Percentiles rank a stretch among this genome's conserved stretches.
These are phyloP conservation scores for Menura novaehollandiae DNA, from an alignment of 2,113 vertebrate species.

Conservation along the genomic window DNA sequence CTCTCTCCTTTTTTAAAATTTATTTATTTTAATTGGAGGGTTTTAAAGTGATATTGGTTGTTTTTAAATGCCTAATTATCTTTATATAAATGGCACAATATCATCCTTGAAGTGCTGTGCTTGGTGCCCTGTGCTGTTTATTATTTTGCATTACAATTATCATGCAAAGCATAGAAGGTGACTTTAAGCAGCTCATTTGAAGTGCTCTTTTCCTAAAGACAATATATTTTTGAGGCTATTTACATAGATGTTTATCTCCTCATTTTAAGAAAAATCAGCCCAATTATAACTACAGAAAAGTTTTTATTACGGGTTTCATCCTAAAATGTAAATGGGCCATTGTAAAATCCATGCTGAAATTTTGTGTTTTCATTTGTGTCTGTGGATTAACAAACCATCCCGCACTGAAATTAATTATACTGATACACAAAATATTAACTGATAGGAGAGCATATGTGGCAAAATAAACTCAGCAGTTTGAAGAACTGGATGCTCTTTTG, in stretches of 20 bases:
- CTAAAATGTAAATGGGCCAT: slow-evolving; percentile 64
- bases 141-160: slow-evolving; percentile 73
- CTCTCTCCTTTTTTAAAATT: background rate
- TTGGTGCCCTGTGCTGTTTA: slow-evolving; percentile 52
- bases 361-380: slow-evolving; percentile 58
- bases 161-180: slow-evolving; percentile 71
- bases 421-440: slow-evolving; percentile 42
- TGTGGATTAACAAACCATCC: slow-evolving; percentile 56
- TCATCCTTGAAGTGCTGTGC: slow-evolving; percentile 49
- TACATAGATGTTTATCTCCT: slow-evolving; percentile 69
- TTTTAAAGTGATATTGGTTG: slow-evolving; percentile 64
- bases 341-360: slow-evolving; percentile 60
- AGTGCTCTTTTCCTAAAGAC: slow-evolving; percentile 45
- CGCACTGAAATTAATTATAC: slow-evolving; percentile 57
- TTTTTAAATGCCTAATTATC: slow-evolving; percentile 73
- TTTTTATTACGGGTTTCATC: slow-evolving; percentile 69
- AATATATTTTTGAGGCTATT: slow-evolving; percentile 69
- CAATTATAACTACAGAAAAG: slow-evolving; percentile 71
- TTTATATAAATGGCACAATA: slow-evolving; percentile 60
- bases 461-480: slow-evolving; percentile 48
- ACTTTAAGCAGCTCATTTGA: slow-evolving; percentile 72
- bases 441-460: background rate
- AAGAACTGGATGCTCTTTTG: slow-evolving; percentile 18
- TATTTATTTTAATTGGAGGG: slow-evolving; percentile 57
- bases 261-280: slow-evolving; percentile 64